Conservation (phyloP, 2,797 vertebrate genomes). For the Myotis vivesi region DNA sequence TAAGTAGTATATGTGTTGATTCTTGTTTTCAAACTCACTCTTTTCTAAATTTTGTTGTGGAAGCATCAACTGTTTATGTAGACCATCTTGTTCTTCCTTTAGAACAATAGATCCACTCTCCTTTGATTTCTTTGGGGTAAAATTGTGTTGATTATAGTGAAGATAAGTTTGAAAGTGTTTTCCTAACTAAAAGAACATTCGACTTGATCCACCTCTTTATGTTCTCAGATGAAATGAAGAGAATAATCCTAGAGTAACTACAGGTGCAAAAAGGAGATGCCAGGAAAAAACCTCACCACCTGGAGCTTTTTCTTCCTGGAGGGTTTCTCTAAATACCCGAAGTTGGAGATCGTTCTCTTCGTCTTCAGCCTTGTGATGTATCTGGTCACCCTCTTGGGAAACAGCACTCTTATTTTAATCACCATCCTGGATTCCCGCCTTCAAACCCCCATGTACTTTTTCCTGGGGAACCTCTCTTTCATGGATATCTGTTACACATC, state of each 20-base stretch:
- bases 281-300: conserved; percentile 63
- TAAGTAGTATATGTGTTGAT: not conserved
- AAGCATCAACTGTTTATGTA: not conserved
- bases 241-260: not conserved
- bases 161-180: not conserved
- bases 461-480: conserved; percentile 75
- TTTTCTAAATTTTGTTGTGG: conserved; percentile 32
- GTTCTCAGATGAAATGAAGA: conserved; percentile 33
- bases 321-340: conserved; percentile 69
- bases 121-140: not conserved
- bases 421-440: conserved; percentile 48
- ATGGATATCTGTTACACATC: conserved; percentile 79
- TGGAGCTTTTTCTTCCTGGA: conserved; percentile 69
- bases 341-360: conserved; percentile 68
- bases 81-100: not conserved
- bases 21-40: not conserved
- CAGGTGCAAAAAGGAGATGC: conserved; percentile 43
- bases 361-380: conserved; percentile 72
- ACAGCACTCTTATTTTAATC: conserved; percentile 72
- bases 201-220: not conserved
- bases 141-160: not conserved
- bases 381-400: conserved; percentile 69
- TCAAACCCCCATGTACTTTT: conserved; percentile 78
- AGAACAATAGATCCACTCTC: not conserved
- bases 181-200: not conserved